Evolutionary conservation across 2,888 invertebrate genomes (phyloP).

Genomic region (Chirona hameri): DNA sequence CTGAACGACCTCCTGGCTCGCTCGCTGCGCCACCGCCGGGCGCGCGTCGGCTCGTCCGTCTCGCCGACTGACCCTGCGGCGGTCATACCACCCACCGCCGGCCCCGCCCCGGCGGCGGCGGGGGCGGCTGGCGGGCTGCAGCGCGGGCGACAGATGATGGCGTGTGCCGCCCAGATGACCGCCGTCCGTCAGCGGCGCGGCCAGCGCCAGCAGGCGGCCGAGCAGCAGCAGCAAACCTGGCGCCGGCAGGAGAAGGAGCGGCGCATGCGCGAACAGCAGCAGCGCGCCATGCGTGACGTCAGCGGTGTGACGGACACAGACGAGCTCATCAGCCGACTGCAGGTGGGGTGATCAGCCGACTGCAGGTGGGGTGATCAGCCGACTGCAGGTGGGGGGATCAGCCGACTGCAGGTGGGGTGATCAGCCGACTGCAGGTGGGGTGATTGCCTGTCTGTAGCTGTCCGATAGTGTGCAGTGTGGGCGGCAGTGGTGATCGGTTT

Average conservation of each 20-base stretch:
- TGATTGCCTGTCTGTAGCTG: too few species aligned
- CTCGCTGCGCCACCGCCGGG: background rate
- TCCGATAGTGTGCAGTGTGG: too few species aligned
- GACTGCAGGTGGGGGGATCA: too few species aligned
- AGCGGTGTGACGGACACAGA: background rate
- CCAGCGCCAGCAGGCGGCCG: background rate
- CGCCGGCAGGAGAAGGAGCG: background rate
- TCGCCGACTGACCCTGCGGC: slow-evolving; percentile 60
- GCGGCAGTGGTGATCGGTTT: too few species aligned
- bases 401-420: too few species aligned
- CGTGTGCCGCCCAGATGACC: slow-evolving; percentile 74
- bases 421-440: too few species aligned
- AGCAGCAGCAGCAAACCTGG: background rate
- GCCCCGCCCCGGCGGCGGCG: slow-evolving; percentile 60
- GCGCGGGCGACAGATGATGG: slow-evolving; percentile 69
- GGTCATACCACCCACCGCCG: slow-evolving; percentile 61
- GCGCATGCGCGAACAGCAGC: slow-evolving; percentile 28
- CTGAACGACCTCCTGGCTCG: slow-evolving; percentile 42
- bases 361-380: too few species aligned
- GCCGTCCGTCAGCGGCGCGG: slow-evolving; percentile 34
- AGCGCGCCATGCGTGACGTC: slow-evolving; percentile 9
- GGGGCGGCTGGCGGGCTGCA: slow-evolving; percentile 57
- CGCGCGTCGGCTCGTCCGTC: background rate
- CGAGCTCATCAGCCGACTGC: background rate
- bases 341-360: background rate